These are phyloP conservation scores for Dexiosoma caninum DNA, from an alignment of 2,888 invertebrate genomes.

Conservation along the genomic window DNA sequence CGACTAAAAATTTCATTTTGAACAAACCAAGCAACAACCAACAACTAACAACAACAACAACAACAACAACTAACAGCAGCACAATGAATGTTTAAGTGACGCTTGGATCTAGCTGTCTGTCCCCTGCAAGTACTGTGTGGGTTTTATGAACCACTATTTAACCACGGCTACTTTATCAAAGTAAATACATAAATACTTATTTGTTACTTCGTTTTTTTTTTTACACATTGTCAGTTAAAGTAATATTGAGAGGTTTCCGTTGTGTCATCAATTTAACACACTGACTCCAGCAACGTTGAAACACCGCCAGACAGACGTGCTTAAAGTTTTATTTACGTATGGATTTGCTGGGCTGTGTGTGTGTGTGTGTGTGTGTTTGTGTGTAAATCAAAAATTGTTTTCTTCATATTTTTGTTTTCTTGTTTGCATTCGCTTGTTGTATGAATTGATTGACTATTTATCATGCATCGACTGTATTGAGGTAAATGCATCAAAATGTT, in stretches of 20 bases:
- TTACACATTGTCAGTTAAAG: conserved; percentile 12
- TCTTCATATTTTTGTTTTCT: background rate
- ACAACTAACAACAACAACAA: background rate
- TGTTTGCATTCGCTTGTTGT: conserved; percentile 9
- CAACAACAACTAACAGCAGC: background rate
- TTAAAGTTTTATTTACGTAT: background rate
- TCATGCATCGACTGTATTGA: conserved; percentile 71
- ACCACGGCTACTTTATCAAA: background rate
- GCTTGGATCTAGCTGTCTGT: background rate
- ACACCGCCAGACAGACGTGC: background rate
- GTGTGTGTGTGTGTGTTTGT: too few species aligned
- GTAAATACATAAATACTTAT: background rate
- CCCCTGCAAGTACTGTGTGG: conserved; percentile 8
- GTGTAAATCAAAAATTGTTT: too few species aligned
- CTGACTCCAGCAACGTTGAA: background rate
- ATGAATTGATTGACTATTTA: conserved; percentile 71
- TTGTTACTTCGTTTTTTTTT: background rate
- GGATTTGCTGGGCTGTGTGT: background rate
- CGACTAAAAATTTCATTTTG: background rate
- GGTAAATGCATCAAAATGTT: conserved; percentile 70
- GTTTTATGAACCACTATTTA: conserved; percentile 1
- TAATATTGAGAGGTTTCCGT: conserved; percentile 53
- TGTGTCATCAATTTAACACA: conserved; percentile 51
- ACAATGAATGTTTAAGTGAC: background rate
- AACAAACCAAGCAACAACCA: conserved; percentile 27